Percentiles rank a stretch among this genome's conserved stretches.
phyloP scores from a whole-genome alignment of 2,113 vertebrate genomes.

The Sclerurus mexicanus region DNA sequence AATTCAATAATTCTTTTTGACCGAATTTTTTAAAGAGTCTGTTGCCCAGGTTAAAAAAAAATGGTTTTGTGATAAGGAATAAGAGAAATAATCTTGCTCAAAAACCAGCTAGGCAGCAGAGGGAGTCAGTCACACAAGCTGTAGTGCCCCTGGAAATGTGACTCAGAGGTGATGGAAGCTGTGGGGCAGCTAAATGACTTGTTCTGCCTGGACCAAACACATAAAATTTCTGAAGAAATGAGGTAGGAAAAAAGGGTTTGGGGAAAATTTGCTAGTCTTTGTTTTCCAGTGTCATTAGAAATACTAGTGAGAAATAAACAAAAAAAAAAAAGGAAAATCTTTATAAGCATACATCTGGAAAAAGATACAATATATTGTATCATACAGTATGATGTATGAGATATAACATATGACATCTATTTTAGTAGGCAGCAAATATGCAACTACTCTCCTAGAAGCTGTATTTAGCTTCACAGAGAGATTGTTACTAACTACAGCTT shows the following conservation, averaged over 20 bases:
- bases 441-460: neutral
- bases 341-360: neutral
- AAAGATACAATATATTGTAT: neutral
- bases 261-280: neutral
- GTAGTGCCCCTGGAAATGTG: too few relatives aligned
- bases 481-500: neutral
- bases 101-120: neutral
- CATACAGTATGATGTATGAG: neutral
- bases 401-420: neutral
- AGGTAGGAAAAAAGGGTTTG: accelerated
- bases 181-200: neutral
- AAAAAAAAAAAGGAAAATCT: too few relatives aligned
- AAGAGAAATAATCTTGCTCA: neutral
- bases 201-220: neutral
- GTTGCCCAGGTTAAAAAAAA: neutral
- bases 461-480: neutral
- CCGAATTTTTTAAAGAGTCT: neutral
- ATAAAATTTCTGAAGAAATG: neutral
- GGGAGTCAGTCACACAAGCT: neutral
- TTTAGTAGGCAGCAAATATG: neutral
- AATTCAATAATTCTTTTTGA: neutral
- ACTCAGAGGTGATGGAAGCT: neutral
- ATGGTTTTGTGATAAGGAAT: neutral
- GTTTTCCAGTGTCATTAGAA: neutral
- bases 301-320: neutral